These are phyloP conservation scores for Rhynchophorus ferrugineus DNA, from an alignment of 1,140 invertebrate genomes.

Conservation along the genomic window DNA sequence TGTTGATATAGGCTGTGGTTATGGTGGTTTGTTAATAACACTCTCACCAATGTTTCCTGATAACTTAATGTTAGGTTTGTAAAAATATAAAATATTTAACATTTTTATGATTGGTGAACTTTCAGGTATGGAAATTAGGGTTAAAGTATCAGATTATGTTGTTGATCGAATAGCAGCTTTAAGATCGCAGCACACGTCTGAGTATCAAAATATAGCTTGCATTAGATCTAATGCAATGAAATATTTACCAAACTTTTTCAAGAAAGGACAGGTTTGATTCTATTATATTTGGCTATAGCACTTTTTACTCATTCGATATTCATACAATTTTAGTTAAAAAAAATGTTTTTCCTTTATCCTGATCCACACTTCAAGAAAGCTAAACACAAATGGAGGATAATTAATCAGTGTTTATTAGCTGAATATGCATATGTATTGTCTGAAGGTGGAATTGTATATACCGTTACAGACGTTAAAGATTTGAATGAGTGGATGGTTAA, in stretches of 20 bases:
- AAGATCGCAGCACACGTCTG: slow-evolving; percentile 61
- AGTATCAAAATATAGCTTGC: slow-evolving; percentile 93
- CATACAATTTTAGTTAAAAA: slow-evolving; percentile 66
- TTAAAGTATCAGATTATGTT: slow-evolving; percentile 98
- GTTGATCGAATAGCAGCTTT: slow-evolving; percentile 89
- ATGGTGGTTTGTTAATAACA: slow-evolving; percentile 90
- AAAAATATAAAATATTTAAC: no score
- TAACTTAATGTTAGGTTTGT: slow-evolving; percentile 80
- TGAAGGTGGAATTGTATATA: slow-evolving; percentile 84
- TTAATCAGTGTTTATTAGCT: slow-evolving; percentile 83
- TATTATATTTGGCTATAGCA: background rate
- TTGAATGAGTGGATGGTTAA: slow-evolving; percentile 94
- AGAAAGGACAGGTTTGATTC: slow-evolving; percentile 82
- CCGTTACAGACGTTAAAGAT: slow-evolving; percentile 96
- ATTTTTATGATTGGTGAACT: no score
- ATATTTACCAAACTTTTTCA: slow-evolving; percentile 94
- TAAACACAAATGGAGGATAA: slow-evolving; percentile 99
- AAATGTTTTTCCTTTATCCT: slow-evolving; percentile 99
- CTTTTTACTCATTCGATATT: background rate
- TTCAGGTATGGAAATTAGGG: slow-evolving; percentile 82
- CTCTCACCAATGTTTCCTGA: slow-evolving; percentile 88
- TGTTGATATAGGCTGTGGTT: slow-evolving; percentile 97
- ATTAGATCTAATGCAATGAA: slow-evolving; percentile 98
- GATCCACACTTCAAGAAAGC: slow-evolving; percentile 99
- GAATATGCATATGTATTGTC: slow-evolving; percentile 95